phyloP scores from a whole-genome alignment of 2,797 vertebrate genomes.

The Myotis daubentonii region DNA sequence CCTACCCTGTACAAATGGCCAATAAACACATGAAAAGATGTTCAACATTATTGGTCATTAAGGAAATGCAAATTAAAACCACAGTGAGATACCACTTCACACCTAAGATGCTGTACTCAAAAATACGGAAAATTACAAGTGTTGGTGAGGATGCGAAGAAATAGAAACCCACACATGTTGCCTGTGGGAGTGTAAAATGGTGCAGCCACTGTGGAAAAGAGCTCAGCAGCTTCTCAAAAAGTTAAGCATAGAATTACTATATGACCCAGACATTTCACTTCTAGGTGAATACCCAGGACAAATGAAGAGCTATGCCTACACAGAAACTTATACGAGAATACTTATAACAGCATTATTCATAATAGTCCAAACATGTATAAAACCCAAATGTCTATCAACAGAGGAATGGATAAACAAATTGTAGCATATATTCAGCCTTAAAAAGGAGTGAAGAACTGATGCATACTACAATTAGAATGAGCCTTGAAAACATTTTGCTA shows the following conservation, averaged over 20 bases:
- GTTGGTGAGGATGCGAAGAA: background rate
- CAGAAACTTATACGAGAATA: background rate
- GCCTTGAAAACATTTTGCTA: background rate
- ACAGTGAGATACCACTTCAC: background rate
- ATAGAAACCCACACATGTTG: background rate
- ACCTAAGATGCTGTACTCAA: background rate
- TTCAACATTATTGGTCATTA: background rate
- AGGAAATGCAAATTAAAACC: conserved; percentile 18
- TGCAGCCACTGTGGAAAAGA: background rate
- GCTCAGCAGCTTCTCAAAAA: background rate
- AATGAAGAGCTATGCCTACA: background rate
- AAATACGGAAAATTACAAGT: background rate
- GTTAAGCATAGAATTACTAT: background rate
- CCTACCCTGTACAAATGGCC: background rate
- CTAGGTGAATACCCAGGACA: background rate
- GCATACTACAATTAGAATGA: background rate
- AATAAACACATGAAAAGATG: background rate
- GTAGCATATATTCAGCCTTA: background rate
- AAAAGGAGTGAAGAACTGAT: background rate
- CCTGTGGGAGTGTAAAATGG: background rate
- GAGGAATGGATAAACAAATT: background rate
- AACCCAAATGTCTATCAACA: background rate
- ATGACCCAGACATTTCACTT: background rate
- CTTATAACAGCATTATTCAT: background rate
- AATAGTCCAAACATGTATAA: background rate